These are phyloP conservation scores for Atlantisia rogersi DNA, from an alignment of 2,113 vertebrate species.

Conservation along the genomic window DNA sequence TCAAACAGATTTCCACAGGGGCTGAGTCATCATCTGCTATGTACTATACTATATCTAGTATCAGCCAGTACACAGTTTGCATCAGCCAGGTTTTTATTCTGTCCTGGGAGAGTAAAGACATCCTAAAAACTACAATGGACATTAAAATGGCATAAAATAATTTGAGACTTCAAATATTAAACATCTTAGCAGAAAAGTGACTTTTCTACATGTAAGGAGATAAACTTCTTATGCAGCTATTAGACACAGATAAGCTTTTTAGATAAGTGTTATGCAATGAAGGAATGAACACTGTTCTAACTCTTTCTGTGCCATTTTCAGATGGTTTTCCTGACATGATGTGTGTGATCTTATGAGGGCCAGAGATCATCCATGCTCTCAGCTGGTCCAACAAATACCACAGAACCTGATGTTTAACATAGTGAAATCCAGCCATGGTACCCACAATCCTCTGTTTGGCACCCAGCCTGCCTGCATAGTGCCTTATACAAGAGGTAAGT, in stretches of 20 bases:
- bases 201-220: not conserved
- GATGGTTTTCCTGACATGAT: not conserved
- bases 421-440: not conserved
- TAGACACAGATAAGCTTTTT: not conserved
- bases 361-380: not conserved
- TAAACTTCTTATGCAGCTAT: not conserved
- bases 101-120: not conserved
- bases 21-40: not conserved
- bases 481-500: not conserved
- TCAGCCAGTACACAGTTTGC: not conserved
- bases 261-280: not conserved
- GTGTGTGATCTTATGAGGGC: not conserved
- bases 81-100: not conserved
- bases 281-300: not conserved
- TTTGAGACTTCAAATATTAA: not conserved
- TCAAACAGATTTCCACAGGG: not conserved
- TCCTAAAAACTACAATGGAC: not conserved
- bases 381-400: not conserved
- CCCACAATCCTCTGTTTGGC: not conserved
- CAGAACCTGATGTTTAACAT: not conserved
- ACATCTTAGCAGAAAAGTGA: not conserved
- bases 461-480: not conserved
- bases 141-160: not conserved
- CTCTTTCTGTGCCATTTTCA: not conserved
- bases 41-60: not conserved